Conservation (phyloP, 2,113 vertebrate genomes). For the Geococcyx californianus region DNA sequence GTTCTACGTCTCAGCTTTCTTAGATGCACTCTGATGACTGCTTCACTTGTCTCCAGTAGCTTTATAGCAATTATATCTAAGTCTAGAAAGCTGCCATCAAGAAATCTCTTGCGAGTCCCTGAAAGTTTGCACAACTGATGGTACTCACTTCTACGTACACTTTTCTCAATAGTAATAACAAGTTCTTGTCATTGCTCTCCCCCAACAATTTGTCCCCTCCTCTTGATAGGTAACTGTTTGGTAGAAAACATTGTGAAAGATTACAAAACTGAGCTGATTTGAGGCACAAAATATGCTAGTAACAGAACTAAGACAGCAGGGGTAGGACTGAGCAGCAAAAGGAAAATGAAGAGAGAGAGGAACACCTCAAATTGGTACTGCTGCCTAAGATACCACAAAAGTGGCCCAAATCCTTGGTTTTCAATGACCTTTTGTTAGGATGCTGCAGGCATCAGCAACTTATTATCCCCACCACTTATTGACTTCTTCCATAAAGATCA, state of each 20-base stretch:
- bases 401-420: not conserved
- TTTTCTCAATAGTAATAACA: not conserved
- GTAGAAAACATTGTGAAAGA: not conserved
- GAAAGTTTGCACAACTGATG: not conserved
- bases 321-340: not conserved
- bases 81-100: not conserved
- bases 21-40: not conserved
- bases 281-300: not conserved
- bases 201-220: not conserved
- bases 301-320: not conserved
- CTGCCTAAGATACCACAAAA: not conserved
- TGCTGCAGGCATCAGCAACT: not conserved
- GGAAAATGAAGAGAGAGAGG: not conserved
- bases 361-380: not conserved
- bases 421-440: not conserved
- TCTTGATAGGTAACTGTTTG: not conserved
- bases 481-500: not conserved
- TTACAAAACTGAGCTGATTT: not conserved
- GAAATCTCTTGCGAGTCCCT: not conserved
- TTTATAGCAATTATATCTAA: not conserved
- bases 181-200: not conserved
- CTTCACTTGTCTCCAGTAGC: not conserved
- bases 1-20: not conserved
- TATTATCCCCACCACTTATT: not conserved
- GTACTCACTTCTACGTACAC: not conserved